A percentile compares a stretch with the other conserved stretches of the same genome.
These are phyloP conservation scores for Anorthoa munda DNA, from an alignment of 2,888 invertebrate genomes.

Conservation along the genomic window DNA sequence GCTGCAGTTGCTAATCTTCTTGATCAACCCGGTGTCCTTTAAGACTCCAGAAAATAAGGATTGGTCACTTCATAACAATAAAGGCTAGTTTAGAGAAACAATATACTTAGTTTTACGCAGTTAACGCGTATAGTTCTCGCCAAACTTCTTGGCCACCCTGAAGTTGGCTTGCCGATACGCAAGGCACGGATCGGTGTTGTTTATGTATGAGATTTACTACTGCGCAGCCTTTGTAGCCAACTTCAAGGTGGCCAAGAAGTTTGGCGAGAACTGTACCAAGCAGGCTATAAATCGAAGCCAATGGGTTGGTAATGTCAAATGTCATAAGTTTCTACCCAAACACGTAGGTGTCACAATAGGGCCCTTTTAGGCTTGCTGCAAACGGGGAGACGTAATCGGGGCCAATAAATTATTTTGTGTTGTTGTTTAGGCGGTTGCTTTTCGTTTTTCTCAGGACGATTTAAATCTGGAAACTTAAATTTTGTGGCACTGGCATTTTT, in stretches of 20 bases:
- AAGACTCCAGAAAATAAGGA: neutral
- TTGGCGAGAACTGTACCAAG: neutral
- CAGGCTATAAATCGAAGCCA: conserved; percentile 40
- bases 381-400: neutral
- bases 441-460: too few species aligned
- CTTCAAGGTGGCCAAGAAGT: too few species aligned
- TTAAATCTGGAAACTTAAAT: too few species aligned
- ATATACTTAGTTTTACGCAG: conserved; percentile 1
- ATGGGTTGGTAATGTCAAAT: conserved; percentile 24
- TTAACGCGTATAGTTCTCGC: neutral
- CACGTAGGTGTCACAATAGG: conserved; percentile 54
- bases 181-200: too few species aligned
- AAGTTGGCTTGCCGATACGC: too few species aligned
- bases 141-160: too few species aligned
- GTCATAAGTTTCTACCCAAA: conserved; percentile 38
- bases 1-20: neutral
- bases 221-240: too few species aligned
- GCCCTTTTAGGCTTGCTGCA: conserved; percentile 28
- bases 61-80: neutral
- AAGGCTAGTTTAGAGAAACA: neutral
- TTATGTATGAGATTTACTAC: too few species aligned
- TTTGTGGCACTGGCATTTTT: too few species aligned
- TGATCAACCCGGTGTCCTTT: neutral
- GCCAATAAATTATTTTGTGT: neutral
- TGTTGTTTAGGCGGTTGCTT: too few species aligned